Evolutionary conservation across 2,888 invertebrate genomes (phyloP).

Genomic region (Agapostemon virescens): DNA sequence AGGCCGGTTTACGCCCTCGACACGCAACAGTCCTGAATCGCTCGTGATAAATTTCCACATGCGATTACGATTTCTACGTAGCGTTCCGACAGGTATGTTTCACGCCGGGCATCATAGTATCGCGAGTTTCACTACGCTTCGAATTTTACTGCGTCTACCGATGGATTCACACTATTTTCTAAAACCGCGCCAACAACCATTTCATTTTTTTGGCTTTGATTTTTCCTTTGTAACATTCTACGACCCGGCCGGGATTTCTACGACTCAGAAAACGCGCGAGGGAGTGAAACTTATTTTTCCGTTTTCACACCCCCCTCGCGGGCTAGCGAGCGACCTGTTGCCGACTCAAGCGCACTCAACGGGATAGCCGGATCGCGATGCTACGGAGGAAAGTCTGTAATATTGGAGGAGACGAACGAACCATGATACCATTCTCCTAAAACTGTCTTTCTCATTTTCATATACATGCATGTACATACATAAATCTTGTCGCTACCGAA

Average conservation of each 20-base stretch:
- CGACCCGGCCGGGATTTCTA: background rate
- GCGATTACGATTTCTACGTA: background rate
- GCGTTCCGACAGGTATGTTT: background rate
- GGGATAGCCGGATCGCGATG: background rate
- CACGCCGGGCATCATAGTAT: background rate
- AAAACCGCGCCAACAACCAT: background rate
- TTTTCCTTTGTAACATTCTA: background rate
- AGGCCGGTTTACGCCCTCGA: conserved; percentile 73
- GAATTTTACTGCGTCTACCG: background rate
- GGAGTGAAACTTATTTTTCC: background rate
- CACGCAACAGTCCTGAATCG: conserved; percentile 57
- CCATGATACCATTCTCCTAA: too few relatives aligned
- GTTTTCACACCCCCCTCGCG: background rate
- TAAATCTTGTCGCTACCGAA: too few relatives aligned
- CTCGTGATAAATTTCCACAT: too few relatives aligned
- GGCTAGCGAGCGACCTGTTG: background rate
- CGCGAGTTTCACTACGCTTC: background rate
- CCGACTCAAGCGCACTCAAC: background rate
- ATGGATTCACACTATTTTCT: background rate
- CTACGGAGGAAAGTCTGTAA: background rate
- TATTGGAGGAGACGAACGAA: too few relatives aligned
- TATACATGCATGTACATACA: too few relatives aligned
- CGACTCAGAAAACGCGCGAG: background rate
- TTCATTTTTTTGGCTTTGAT: too few relatives aligned
- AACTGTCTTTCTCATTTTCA: too few relatives aligned